These are phyloP conservation scores for Ormyrus thymus DNA, from an alignment of 2,888 invertebrate species.

Conservation along the genomic window DNA sequence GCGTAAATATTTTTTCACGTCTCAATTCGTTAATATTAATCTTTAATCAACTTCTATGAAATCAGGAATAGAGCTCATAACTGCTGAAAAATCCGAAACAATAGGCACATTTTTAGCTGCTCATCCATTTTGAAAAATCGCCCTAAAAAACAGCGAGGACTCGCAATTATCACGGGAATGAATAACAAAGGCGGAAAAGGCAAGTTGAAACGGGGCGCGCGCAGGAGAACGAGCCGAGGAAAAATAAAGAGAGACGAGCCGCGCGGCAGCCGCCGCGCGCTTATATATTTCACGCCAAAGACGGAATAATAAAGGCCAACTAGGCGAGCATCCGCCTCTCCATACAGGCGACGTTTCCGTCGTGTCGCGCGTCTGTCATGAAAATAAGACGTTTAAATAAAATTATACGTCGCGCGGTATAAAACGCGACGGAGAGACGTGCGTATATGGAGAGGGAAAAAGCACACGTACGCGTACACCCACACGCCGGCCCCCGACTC, in stretches of 20 bases:
- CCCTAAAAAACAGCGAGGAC: no score
- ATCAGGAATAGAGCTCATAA: no score
- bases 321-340: conserved; percentile 32
- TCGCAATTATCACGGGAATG: background rate
- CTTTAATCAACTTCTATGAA: no score
- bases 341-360: background rate
- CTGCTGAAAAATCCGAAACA: no score
- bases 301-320: conserved; percentile 48
- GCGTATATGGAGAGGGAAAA: background rate
- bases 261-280: background rate
- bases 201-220: background rate
- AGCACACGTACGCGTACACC: background rate
- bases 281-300: conserved; percentile 13
- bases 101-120: no score
- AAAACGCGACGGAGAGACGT: conserved; percentile 8
- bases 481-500: background rate
- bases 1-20: no score
- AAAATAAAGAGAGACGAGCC: no score
- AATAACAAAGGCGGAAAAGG: background rate
- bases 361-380: conserved; percentile 45
- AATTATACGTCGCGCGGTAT: conserved; percentile 54
- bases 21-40: no score
- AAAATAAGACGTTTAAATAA: conserved; percentile 61
- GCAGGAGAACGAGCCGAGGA: background rate
- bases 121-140: no score